Percentiles rank a stretch among this genome's conserved stretches.
Evolutionary conservation across 1,140 invertebrate genomes (phyloP).

Genomic region (Brachionus koreanus): DNA sequence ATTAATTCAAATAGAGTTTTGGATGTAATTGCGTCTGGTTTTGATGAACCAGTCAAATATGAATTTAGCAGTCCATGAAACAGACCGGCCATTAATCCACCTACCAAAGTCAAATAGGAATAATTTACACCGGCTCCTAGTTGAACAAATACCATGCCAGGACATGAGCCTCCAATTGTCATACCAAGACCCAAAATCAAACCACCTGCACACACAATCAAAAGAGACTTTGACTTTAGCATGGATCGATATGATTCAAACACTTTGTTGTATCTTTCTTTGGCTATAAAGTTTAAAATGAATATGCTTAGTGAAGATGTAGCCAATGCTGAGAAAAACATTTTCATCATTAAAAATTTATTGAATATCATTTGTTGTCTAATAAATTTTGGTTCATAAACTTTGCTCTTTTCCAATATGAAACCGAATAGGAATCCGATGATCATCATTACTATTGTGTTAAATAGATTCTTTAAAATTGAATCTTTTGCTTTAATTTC

Average conservation of each 20-base stretch:
- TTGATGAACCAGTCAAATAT: neutral
- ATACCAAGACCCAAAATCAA: conserved; percentile 29
- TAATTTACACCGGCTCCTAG: neutral
- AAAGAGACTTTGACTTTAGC: conserved; percentile 5
- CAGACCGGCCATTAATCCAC: neutral
- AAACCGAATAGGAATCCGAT: conserved; percentile 8
- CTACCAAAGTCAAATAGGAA: conserved; percentile 1
- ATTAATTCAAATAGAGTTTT: neutral
- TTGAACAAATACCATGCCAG: conserved; percentile 28
- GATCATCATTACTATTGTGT: neutral
- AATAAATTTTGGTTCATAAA: conserved; percentile 26
- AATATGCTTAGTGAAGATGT: neutral
- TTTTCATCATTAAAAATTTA: conserved; percentile 41
- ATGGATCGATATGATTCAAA: neutral
- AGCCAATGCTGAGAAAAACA: conserved; percentile 23
- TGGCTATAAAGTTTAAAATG: neutral
- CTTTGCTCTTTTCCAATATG: conserved; percentile 22
- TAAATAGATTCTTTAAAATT: neutral
- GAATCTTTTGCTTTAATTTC: neutral
- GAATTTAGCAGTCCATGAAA: neutral
- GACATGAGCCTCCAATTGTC: conserved; percentile 16
- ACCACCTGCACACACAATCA: neutral
- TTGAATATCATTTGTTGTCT: conserved; percentile 38
- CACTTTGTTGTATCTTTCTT: conserved; percentile 5
- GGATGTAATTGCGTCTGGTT: neutral